Evolutionary conservation across 1,140 invertebrate genomes (phyloP).

Genomic region (Sinonovacula constricta): DNA sequence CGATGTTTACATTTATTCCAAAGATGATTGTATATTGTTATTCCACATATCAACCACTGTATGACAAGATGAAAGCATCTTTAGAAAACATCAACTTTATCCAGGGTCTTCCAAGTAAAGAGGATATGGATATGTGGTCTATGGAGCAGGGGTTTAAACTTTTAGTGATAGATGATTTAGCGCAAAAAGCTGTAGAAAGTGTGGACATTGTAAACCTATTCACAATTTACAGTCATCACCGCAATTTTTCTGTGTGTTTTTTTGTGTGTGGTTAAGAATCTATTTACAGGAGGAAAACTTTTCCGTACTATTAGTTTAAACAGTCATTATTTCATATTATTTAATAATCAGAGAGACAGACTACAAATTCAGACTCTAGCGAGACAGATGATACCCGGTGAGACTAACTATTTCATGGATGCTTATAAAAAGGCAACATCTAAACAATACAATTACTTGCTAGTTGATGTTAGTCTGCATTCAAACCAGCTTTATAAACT

Average conservation of each 20-base stretch:
- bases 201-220: too few species aligned
- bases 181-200: too few species aligned
- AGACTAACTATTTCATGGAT: constrained; percentile 51
- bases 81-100: constrained; percentile 10
- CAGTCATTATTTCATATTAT: constrained; percentile 49
- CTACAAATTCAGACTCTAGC: constrained; percentile 53
- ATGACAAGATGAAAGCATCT: constrained; percentile 27
- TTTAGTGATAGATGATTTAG: too few species aligned
- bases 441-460: constrained; percentile 43
- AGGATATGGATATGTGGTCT: constrained; percentile 43
- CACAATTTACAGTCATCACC: too few species aligned
- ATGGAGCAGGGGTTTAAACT: constrained; percentile 25
- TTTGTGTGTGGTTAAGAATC: constrained; percentile 40
- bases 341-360: constrained; percentile 52
- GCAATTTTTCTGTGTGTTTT: too few species aligned
- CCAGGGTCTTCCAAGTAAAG: constrained; percentile 35
- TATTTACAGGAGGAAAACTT: too few species aligned
- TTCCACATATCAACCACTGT: constrained; percentile 25
- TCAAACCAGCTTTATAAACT: constrained; percentile 29
- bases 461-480: constrained; percentile 48
- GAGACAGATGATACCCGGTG: constrained; percentile 52
- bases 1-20: constrained; percentile 19
- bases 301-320: too few species aligned
- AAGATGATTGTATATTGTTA: constrained; percentile 19
- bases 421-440: constrained; percentile 41